Percentiles rank a stretch among this genome's conserved stretches.
phyloP scores from a whole-genome alignment of 2,113 vertebrate genomes.

The Ranitomeya variabilis region DNA sequence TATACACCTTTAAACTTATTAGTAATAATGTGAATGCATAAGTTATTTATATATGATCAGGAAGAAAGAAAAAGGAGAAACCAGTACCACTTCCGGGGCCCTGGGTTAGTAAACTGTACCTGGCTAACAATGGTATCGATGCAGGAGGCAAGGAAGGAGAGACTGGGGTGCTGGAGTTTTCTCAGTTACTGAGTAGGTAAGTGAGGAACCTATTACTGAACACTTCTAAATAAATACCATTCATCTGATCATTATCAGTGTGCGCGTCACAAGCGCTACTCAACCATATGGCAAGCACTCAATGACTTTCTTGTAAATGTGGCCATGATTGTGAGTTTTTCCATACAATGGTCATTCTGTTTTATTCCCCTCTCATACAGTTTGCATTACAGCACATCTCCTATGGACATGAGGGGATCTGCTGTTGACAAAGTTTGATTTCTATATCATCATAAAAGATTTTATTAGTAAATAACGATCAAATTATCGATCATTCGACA shows the following conservation, averaged over 20 bases:
- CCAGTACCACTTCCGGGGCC: constrained; percentile 55
- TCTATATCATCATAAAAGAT: too few relatives aligned
- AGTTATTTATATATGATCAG: not conserved
- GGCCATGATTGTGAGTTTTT: too few relatives aligned
- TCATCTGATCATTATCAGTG: not conserved
- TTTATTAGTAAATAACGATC: too few relatives aligned
- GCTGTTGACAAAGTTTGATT: too few relatives aligned
- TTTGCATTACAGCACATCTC: too few relatives aligned
- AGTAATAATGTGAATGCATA: not conserved
- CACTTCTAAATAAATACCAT: not conserved
- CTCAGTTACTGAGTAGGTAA: constrained; percentile 62
- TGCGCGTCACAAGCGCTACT: not conserved
- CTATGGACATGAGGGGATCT: too few relatives aligned
- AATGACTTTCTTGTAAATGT: too few relatives aligned
- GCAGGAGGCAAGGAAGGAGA: constrained; percentile 61
- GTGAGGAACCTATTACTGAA: constrained; percentile 3
- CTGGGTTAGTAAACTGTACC: constrained; percentile 64
- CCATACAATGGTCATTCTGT: too few relatives aligned
- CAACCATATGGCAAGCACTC: too few relatives aligned
- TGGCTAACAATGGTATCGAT: constrained; percentile 66
- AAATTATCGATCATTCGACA: too few relatives aligned
- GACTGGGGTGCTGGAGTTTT: constrained; percentile 59
- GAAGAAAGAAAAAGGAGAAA: constrained; percentile 61
- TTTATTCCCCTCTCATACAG: too few relatives aligned
- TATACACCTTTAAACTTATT: not conserved